Evolutionary conservation across 1,140 invertebrate species (phyloP).

Genomic region (Zaprionus inermis): DNA sequence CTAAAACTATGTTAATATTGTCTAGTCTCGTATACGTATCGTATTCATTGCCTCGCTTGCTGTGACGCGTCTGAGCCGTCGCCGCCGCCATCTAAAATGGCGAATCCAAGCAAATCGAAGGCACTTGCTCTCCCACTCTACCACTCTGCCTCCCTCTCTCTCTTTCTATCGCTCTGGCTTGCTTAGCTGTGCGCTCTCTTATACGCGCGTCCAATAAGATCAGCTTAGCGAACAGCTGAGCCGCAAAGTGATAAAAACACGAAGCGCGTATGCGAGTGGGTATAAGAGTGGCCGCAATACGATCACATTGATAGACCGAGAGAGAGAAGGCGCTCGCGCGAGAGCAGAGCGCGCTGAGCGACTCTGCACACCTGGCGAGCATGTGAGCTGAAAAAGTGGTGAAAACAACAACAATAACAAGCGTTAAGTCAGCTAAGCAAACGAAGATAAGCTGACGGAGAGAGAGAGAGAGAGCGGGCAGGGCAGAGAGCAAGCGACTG

Average conservation of each 20-base stretch:
- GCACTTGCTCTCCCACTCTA: not conserved
- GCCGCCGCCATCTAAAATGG: conserved; percentile 70
- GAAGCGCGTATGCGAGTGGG: conserved; percentile 24
- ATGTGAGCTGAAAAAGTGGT: conserved; percentile 32
- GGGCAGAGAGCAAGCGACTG: conserved; percentile 17
- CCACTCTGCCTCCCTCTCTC: not conserved
- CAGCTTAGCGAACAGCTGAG: conserved; percentile 57
- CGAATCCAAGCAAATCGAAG: conserved; percentile 54
- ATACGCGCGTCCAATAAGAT: conserved; percentile 65
- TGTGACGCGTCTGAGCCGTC: conserved; percentile 24
- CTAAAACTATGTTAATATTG: conserved; percentile 14
- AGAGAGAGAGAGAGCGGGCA: conserved; percentile 9
- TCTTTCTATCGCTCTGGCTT: not conserved
- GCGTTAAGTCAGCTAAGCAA: conserved; percentile 42
- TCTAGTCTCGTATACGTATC: not conserved
- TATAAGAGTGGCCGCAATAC: conserved; percentile 1
- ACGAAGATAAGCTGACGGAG: conserved; percentile 39
- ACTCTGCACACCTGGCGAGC: conserved; percentile 44
- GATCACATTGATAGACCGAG: no score
- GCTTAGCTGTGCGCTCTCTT: conserved; percentile 21
- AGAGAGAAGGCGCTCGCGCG: conserved; percentile 7
- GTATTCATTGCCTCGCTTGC: conserved; percentile 1
- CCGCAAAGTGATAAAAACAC: not conserved
- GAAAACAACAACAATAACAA: conserved; percentile 41
- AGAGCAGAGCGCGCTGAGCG: conserved; percentile 17